Percentiles rank a stretch among this genome's conserved stretches.
phyloP scores from a whole-genome alignment of 2,888 invertebrate species.

The Ganaspis brasiliensis region DNA sequence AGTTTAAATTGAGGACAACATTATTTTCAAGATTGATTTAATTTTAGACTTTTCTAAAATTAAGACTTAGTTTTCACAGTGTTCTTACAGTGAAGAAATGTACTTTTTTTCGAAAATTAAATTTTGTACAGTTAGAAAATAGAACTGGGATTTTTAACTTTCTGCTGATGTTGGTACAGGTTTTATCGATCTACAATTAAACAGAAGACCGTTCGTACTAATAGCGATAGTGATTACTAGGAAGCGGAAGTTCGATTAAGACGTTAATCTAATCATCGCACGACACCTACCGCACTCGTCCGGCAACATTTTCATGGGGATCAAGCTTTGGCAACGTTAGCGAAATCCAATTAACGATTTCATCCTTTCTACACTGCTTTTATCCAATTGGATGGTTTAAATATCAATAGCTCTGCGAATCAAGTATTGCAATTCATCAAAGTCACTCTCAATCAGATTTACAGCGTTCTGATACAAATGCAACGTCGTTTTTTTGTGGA shows the following conservation, averaged over 20 bases:
- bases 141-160: no score
- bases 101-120: no score
- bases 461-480: neutral
- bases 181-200: constrained; percentile 43
- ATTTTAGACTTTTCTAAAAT: no score
- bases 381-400: constrained; percentile 24
- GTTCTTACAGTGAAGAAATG: no score
- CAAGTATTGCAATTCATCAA: constrained; percentile 15
- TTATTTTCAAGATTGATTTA: no score
- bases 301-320: constrained; percentile 54
- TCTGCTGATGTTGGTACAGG: neutral
- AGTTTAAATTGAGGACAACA: no score
- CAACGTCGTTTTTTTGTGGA: constrained; percentile 3
- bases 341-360: constrained; percentile 57
- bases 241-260: constrained; percentile 51
- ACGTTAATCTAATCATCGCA: constrained; percentile 50
- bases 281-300: constrained; percentile 48
- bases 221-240: constrained; percentile 33
- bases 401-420: constrained; percentile 4
- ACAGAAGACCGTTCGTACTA: constrained; percentile 32
- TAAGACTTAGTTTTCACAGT: no score
- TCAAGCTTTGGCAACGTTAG: constrained; percentile 45
- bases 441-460: neutral
- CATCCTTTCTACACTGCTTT: constrained; percentile 38
- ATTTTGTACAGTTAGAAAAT: no score